Evolutionary conservation across 2,797 vertebrate genomes (phyloP), one percentile per base, ranked within the genome.

Genomic region (Lutjanus campechanus): DNA sequence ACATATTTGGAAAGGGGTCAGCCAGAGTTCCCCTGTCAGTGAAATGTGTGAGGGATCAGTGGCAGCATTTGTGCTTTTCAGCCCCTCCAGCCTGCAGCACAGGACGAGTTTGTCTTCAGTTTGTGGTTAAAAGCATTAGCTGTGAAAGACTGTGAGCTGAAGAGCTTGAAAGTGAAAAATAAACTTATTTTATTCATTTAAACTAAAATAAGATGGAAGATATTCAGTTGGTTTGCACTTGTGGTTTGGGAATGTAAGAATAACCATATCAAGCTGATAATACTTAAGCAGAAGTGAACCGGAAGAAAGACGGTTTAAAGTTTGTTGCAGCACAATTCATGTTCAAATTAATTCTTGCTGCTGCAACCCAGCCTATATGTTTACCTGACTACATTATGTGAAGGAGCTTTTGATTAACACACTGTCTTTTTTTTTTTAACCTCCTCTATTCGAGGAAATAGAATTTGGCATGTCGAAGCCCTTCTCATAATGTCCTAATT

Each of bases 1-100:
- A 64, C 77, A 85, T 86, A 76, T 83, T 89, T 81, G 55, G 44
- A 58, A 67, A 63, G 73, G 67, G 88, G 89, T 93, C 87, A 87
- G 17, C 81, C 77, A 88, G 83, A 92, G 91, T 91, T 90, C 77
- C 67, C 73, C 22, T 29, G 67, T 79, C 82, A 64, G 47, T 70
- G 68, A 86, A 85, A 81, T 71, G 66, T 73, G 84, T 79, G 76
- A 75, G 9, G 66, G 84, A 89, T 86, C 69, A 84, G 62, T 70
- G 60, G 55, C 73, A 63, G 54, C 46, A 40, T 75, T 69, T 86
- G 36, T 44, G 47, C 77, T 64, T 41, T 15, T 16, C 8, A 77
- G 66, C 64, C 29, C 7, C 53, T 77, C 8, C 54, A 2, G 58
- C 53, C 76, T 46, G 60, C 77, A 72, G 69, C 53, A 58, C n/a